Conservation (phyloP, 1,140 invertebrate genomes). For the Periplaneta americana region DNA sequence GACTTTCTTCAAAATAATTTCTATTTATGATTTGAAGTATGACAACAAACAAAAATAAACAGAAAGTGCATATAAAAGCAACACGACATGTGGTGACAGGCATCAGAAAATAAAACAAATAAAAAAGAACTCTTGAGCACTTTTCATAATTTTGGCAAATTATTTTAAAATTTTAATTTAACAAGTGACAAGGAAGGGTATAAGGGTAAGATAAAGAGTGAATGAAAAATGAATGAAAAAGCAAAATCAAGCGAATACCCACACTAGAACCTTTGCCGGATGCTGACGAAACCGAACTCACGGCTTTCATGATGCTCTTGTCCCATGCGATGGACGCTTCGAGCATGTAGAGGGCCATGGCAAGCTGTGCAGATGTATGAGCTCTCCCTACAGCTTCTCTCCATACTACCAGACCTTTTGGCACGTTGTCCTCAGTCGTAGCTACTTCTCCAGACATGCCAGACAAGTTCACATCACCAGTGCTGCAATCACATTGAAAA, state of each 20-base stretch:
- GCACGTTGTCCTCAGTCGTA: slow-evolving; percentile 34
- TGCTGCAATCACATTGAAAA: slow-evolving; percentile 32
- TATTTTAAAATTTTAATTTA: not conserved
- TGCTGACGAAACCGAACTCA: slow-evolving; percentile 48
- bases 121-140: not conserved
- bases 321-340: slow-evolving; percentile 95
- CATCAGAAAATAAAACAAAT: not conserved
- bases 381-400: slow-evolving; percentile 77
- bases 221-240: slow-evolving; percentile 18
- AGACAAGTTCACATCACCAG: slow-evolving; percentile 48
- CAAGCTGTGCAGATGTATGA: slow-evolving; percentile 81
- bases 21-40: not conserved
- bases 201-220: not conserved
- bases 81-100: not conserved
- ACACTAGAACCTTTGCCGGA: slow-evolving; percentile 21
- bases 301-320: slow-evolving; percentile 98
- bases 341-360: slow-evolving; percentile 84
- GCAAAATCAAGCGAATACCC: slow-evolving; percentile 21
- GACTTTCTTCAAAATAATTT: too few species aligned
- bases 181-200: not conserved
- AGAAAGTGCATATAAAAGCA: not conserved
- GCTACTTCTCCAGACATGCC: slow-evolving; percentile 45
- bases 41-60: not conserved
- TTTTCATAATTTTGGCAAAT: not conserved
- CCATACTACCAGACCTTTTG: slow-evolving; percentile 77